phyloP scores from a whole-genome alignment of 92 coral and sea anemone species.

The Zoanthus sansibaricus region DNA sequence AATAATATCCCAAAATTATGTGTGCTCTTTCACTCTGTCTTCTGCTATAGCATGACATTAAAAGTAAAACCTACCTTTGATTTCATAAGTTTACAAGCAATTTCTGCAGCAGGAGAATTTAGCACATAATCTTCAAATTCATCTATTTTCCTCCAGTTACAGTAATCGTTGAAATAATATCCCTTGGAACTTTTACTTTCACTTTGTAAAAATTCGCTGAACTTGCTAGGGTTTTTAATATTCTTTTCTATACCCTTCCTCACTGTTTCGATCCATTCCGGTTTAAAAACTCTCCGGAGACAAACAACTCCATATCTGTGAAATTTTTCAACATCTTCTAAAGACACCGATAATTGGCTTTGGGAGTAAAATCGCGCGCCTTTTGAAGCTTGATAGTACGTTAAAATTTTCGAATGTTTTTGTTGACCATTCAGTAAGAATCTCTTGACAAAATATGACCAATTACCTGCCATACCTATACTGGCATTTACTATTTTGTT shows the following conservation, averaged over 20 bases:
- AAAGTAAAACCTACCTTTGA: slow-evolving; percentile 56
- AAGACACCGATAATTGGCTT: background rate
- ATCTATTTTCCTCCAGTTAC: slow-evolving; percentile 66
- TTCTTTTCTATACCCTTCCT: slow-evolving; percentile 72
- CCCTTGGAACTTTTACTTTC: slow-evolving; percentile 25
- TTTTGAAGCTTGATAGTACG: background rate
- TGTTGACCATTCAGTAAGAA: background rate
- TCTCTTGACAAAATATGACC: background rate
- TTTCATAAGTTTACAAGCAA: slow-evolving; percentile 77
- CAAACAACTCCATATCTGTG: slow-evolving; percentile 81
- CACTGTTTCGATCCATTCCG: slow-evolving; percentile 77
- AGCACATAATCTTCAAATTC: slow-evolving; percentile 79
- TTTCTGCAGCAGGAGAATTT: slow-evolving; percentile 80
- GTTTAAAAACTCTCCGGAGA: slow-evolving; percentile 74
- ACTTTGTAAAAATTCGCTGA: slow-evolving; percentile 49
- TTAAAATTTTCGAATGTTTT: background rate
- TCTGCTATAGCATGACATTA: too few species aligned
- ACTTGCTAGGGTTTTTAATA: slow-evolving; percentile 71
- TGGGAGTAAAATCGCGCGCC: background rate
- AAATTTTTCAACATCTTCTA: slow-evolving; percentile 59
- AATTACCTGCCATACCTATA: background rate
- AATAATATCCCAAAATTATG: too few species aligned
- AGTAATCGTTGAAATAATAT: slow-evolving; percentile 77
- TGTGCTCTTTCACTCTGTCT: too few species aligned
- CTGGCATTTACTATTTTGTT: too few species aligned